Percentiles rank a stretch among this genome's conserved stretches.
Conservation (phyloP, 2,888 invertebrate genomes). For the Apoda limacodes region DNA sequence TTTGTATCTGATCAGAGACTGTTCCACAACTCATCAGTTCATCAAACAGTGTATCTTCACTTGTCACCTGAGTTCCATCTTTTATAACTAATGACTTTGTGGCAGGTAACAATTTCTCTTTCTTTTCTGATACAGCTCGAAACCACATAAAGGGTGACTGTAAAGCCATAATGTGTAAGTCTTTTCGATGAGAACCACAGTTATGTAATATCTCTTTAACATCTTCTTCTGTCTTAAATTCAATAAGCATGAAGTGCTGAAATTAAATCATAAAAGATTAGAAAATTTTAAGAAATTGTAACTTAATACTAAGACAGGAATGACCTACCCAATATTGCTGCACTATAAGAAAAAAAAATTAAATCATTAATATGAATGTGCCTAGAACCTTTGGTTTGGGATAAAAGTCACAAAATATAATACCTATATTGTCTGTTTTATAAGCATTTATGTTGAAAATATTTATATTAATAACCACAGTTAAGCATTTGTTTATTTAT, state of each 20-base stretch:
- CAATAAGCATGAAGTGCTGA: slow-evolving; percentile 81
- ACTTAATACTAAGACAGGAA: no score
- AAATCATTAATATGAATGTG: no score
- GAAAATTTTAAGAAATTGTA: not conserved
- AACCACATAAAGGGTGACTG: slow-evolving; percentile 82
- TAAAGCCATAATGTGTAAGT: slow-evolving; percentile 71
- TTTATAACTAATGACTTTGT: slow-evolving; percentile 28
- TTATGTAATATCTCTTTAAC: slow-evolving; percentile 65
- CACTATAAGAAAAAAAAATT: no score
- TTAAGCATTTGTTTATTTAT: no score
- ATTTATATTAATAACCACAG: no score
- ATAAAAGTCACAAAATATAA: no score
- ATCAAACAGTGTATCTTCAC: slow-evolving; percentile 50
- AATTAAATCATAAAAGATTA: slow-evolving; percentile 17
- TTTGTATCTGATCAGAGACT: slow-evolving; percentile 76
- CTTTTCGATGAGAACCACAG: slow-evolving; percentile 69
- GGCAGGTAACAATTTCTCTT: slow-evolving; percentile 22
- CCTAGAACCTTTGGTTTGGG: no score
- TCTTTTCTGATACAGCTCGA: slow-evolving; percentile 48
- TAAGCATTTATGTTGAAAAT: no score
- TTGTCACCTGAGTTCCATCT: slow-evolving; percentile 55
- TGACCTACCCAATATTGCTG: no score
- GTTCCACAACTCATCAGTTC: slow-evolving; percentile 56
- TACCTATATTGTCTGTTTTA: no score
- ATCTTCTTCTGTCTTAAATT: slow-evolving; percentile 70